Evolutionary conservation across 2,797 vertebrate species (phyloP).

Genomic region (Thripadectes ignobilis): DNA sequence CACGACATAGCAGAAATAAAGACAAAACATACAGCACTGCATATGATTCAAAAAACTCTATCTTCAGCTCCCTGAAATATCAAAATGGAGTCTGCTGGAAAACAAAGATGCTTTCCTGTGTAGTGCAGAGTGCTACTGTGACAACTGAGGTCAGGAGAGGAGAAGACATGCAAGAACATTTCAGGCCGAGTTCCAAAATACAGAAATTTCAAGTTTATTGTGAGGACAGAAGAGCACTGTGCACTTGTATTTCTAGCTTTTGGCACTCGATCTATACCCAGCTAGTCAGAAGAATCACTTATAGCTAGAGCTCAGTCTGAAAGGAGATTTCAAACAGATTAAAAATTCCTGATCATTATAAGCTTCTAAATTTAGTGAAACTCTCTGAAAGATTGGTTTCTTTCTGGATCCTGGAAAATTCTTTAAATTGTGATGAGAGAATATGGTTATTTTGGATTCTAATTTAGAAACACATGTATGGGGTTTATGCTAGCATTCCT

Average conservation of each 20-base stretch:
- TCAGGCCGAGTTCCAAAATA: not conserved
- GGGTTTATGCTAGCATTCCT: not conserved
- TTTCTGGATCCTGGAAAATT: not conserved
- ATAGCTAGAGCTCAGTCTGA: not conserved
- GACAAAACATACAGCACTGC: not conserved
- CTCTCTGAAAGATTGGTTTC: not conserved
- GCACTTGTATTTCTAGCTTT: conserved; percentile 14
- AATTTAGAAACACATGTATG: not conserved
- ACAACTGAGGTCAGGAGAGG: not conserved
- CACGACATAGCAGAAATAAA: not conserved
- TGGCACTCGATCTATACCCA: not conserved
- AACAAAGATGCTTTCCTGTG: not conserved
- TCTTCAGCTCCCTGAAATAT: not conserved
- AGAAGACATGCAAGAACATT: not conserved
- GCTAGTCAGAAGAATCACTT: not conserved
- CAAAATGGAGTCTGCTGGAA: not conserved
- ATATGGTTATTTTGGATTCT: not conserved
- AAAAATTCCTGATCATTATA: not conserved
- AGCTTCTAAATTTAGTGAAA: not conserved
- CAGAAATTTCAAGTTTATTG: not conserved
- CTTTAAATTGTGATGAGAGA: not conserved
- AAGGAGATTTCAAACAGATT: conserved; percentile 6
- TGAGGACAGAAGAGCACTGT: conserved; percentile 33
- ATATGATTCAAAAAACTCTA: not conserved
- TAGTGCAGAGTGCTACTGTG: not conserved